Base-by-base conservation (phyloP, 2,888 invertebrate genomes). In the Drosophila lacicola region DNA sequence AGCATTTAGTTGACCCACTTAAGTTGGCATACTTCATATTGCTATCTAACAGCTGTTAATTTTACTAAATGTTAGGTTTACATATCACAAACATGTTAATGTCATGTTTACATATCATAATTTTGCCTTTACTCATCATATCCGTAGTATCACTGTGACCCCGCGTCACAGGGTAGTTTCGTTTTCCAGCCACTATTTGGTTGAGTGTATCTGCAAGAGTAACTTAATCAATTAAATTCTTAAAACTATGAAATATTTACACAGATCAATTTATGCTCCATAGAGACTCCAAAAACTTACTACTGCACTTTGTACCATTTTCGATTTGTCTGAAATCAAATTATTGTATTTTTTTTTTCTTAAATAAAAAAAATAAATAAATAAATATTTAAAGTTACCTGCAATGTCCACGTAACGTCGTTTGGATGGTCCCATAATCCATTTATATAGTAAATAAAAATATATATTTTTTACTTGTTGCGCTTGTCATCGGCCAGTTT, bases 361-460 rank as follows among this genome's bases (percentile, higher is more conserved):
- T 56, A 45, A 68, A 58, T 17, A 34, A 49, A 63, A 73, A 68
- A 61, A 50, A 13, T 21, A 62, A 72, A 72, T 75, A 56, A 58
- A 14, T 37, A 54, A 69, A 73, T 65, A 70, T 75, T 82, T 61
- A 25, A 56, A 63, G 49, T 10, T 47, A 65, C 58, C 54, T 49
- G n/a, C 62, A 56, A 50, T 61, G 37, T 19, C n/a, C 46, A 42
- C 17, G 17, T 14, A 45, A 49, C 45, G 19, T 19, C 44, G 49
- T 39, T 47, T 51, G 47, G 11, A 53, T 44, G 47, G 29, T 45
- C 42, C 29, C 41, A 55, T 70, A 87, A 87, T 87, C 71, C 67
- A 86, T 80, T 83, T 72, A 80, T 54, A 34, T 54, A 57, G 70
- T 56, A 64, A 61, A 82, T 66, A 74, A 64, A 66, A 64, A 63